These are phyloP conservation scores for Apoda limacodes DNA, from an alignment of 2,888 invertebrate genomes.

Conservation along the genomic window DNA sequence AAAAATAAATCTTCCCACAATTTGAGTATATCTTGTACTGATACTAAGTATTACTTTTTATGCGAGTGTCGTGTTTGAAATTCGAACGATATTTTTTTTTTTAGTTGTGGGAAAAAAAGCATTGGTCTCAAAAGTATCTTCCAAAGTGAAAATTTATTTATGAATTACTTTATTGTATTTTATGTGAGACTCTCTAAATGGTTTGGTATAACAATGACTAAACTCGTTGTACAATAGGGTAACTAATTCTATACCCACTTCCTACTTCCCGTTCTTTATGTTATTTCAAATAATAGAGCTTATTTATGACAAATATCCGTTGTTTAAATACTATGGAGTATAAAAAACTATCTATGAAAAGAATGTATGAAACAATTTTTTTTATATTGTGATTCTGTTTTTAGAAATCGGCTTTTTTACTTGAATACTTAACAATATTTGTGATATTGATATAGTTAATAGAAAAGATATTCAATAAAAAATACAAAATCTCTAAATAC, in stretches of 20 bases:
- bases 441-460: constrained; percentile 53
- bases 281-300: too few relatives aligned
- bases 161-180: too few relatives aligned
- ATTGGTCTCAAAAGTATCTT: constrained; percentile 42
- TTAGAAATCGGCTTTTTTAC: constrained; percentile 58
- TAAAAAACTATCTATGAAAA: too few relatives aligned
- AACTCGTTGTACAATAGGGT: constrained; percentile 12
- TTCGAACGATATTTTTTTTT: constrained; percentile 9
- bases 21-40: too few relatives aligned
- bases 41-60: constrained; percentile 7
- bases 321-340: constrained; percentile 20
- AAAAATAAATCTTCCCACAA: too few relatives aligned
- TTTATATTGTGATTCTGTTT: constrained; percentile 30
- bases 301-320: constrained; percentile 23
- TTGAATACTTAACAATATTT: constrained; percentile 60
- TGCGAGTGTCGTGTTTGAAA: constrained; percentile 9
- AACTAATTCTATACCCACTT: constrained; percentile 31
- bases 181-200: too few relatives aligned
- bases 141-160: too few relatives aligned
- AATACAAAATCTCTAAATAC: too few relatives aligned
- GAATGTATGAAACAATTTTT: constrained; percentile 13
- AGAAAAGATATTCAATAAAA: constrained; percentile 65
- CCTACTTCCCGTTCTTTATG: constrained; percentile 45
- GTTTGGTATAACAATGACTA: constrained; percentile 22
- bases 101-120: constrained; percentile 18